phyloP scores from a whole-genome alignment of 1,140 invertebrate genomes.

The Drosophila prosaltans region DNA sequence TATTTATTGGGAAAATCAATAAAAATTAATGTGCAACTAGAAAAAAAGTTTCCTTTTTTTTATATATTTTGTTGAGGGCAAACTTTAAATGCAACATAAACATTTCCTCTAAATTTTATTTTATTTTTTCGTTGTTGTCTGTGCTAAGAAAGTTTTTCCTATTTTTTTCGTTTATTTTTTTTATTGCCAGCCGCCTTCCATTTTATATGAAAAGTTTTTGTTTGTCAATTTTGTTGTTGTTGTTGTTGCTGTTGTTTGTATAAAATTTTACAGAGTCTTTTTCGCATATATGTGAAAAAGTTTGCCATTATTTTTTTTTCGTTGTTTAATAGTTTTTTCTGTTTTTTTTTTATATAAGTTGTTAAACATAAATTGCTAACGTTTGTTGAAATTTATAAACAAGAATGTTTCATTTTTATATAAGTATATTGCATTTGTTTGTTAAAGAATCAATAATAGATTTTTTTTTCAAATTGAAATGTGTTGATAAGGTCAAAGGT shows the following conservation, averaged over 20 bases:
- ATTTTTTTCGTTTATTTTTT: not conserved
- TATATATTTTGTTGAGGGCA: not conserved
- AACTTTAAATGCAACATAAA: constrained; percentile 16
- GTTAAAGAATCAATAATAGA: constrained; percentile 29
- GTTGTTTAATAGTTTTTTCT: not conserved
- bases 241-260: not conserved
- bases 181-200: constrained; percentile 11
- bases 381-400: too few species aligned
- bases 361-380: constrained; percentile 25
- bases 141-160: not conserved
- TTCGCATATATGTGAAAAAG: constrained; percentile 15
- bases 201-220: constrained; percentile 58
- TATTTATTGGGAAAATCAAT: constrained; percentile 43
- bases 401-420: too few species aligned
- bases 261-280: constrained; percentile 23
- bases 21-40: not conserved
- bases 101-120: constrained; percentile 3
- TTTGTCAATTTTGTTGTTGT: constrained; percentile 51
- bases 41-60: not conserved
- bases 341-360: constrained; percentile 16
- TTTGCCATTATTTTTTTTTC: constrained; percentile 12
- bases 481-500: constrained; percentile 53
- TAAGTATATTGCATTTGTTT: not conserved
- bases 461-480: constrained; percentile 37
- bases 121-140: not conserved